phyloP scores from a whole-genome alignment of 2,113 vertebrate genomes.

The Tragelaphus imberbis region DNA sequence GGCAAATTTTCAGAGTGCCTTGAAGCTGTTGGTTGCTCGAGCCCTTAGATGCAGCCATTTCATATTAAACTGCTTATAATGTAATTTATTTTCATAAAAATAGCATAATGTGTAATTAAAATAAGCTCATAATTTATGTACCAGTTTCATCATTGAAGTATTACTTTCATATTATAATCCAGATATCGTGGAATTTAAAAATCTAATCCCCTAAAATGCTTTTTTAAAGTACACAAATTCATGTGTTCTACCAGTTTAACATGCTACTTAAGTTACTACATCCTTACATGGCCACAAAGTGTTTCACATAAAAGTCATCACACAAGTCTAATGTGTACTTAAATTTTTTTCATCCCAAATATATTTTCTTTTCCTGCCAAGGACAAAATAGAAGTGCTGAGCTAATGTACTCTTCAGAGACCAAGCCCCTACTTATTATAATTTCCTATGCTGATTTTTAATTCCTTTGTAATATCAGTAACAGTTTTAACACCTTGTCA shows the following conservation, averaged over 20 bases:
- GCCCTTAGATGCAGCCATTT: neutral
- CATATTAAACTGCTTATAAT: neutral
- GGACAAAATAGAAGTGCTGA: constrained; percentile 77
- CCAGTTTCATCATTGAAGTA: neutral
- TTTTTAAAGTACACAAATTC: neutral
- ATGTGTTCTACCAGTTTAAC: neutral
- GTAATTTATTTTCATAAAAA: neutral
- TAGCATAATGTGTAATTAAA: neutral
- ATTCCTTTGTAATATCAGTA: constrained; percentile 83
- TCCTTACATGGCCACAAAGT: neutral
- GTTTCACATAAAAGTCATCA: neutral
- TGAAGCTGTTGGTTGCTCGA: neutral
- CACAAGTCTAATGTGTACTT: constrained; percentile 45
- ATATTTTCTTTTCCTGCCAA: constrained; percentile 64
- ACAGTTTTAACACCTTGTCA: constrained; percentile 88
- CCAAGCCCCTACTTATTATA: constrained; percentile 77
- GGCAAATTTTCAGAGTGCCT: neutral
- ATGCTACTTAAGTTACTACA: neutral
- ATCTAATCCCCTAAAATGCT: neutral
- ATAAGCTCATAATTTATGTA: neutral
- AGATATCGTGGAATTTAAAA: neutral
- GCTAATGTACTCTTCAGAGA: constrained; percentile 79
- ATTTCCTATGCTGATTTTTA: constrained; percentile 79
- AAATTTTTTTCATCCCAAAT: constrained; percentile 58
- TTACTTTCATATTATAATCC: neutral